These are phyloP conservation scores for Anguilla rostrata DNA, from an alignment of 2,113 vertebrate species.

Conservation along the genomic window DNA sequence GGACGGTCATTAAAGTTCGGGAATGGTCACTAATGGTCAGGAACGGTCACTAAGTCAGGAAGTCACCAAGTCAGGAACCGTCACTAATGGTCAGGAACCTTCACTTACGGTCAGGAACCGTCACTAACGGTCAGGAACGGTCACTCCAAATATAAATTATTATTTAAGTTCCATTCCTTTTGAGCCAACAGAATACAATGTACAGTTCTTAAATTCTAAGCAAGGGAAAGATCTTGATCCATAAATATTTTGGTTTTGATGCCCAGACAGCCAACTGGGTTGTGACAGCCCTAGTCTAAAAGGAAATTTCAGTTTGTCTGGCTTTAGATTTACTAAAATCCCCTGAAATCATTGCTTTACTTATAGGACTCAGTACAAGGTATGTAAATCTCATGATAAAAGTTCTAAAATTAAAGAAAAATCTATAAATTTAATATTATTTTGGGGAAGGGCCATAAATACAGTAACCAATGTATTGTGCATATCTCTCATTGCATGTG, in stretches of 20 bases:
- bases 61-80: background rate
- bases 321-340: background rate
- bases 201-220: background rate
- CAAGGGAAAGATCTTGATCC: background rate
- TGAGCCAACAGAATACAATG: background rate
- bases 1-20: background rate
- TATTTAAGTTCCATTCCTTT: background rate
- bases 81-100: background rate
- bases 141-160: background rate
- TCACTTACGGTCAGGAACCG: background rate
- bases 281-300: too few species aligned
- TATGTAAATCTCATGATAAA: background rate
- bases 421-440: background rate
- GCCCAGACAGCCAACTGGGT: too few species aligned
- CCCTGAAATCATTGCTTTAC: background rate
- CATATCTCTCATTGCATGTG: constrained; percentile 72
- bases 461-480: constrained; percentile 28
- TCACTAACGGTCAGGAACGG: background rate
- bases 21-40: background rate
- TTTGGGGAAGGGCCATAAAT: background rate
- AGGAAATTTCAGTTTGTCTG: background rate
- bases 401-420: background rate
- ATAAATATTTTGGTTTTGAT: background rate
- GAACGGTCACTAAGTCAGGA: background rate
- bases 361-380: background rate